Percentiles rank a stretch among this genome's conserved stretches.
phyloP scores from a whole-genome alignment of 2,888 invertebrate genomes.

The Elmis aenea region DNA sequence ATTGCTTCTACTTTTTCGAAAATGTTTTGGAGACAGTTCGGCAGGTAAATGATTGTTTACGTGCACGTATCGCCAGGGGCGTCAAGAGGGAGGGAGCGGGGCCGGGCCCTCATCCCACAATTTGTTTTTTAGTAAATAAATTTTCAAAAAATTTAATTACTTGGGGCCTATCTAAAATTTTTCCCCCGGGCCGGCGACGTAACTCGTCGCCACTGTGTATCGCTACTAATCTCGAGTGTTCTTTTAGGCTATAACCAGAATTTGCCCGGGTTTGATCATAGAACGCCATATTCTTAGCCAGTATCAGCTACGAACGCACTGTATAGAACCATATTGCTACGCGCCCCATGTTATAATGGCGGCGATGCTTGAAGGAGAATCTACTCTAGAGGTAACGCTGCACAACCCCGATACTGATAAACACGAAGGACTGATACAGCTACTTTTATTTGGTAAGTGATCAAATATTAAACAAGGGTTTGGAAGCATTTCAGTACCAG shows the following conservation, averaged over 20 bases:
- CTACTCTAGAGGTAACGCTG: conserved; percentile 44
- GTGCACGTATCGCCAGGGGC: too few species aligned
- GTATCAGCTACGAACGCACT: conserved; percentile 50
- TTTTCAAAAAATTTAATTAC: too few species aligned
- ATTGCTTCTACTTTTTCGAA: conserved; percentile 65
- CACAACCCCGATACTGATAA: conserved; percentile 48
- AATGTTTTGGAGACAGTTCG: conserved; percentile 60
- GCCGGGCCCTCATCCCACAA: too few species aligned
- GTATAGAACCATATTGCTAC: conserved; percentile 42
- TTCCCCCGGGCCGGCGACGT: too few species aligned
- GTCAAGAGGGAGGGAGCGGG: too few species aligned
- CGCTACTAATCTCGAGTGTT: not conserved
- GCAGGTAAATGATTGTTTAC: conserved; percentile 44
- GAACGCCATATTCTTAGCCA: conserved; percentile 64
- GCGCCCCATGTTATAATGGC: conserved; percentile 42
- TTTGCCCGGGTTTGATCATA: conserved; percentile 63
- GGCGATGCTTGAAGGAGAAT: conserved; percentile 44
- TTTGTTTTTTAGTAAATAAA: too few species aligned
- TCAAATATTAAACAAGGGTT: too few species aligned
- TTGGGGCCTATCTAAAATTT: too few species aligned
- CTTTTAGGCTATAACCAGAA: conserved; percentile 55
- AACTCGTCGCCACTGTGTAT: too few species aligned
- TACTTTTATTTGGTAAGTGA: conserved; percentile 54
- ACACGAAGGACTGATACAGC: conserved; percentile 53
- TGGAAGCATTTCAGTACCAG: too few species aligned